A percentile compares a stretch with the other conserved stretches of the same genome.
phyloP scores from a whole-genome alignment of 2,888 invertebrate genomes.

The Drosophila quasianomalipes region DNA sequence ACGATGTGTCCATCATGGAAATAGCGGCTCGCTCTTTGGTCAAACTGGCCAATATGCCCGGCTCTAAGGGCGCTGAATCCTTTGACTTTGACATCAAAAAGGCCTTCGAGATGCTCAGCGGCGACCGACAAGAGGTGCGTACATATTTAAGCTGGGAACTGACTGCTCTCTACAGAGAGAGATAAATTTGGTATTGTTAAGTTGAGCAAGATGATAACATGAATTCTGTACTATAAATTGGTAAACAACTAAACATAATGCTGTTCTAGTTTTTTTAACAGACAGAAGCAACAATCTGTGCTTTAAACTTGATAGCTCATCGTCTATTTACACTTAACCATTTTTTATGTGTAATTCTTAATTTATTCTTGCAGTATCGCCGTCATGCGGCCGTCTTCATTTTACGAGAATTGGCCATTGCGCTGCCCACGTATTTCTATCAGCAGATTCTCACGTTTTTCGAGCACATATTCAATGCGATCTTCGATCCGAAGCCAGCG shows the following conservation, averaged over 20 bases:
- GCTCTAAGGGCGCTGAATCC: slow-evolving; percentile 97
- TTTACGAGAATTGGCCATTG: slow-evolving; percentile 96
- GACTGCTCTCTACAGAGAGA: not conserved
- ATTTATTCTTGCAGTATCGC: slow-evolving; percentile 87
- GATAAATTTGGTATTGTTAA: not conserved
- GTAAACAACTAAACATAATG: not conserved
- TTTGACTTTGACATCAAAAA: slow-evolving; percentile 99
- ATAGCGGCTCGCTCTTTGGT: slow-evolving; percentile 98
- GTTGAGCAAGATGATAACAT: not conserved
- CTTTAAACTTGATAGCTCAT: not conserved
- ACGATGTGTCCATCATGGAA: slow-evolving; percentile 97
- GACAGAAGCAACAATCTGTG: not conserved
- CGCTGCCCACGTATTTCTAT: slow-evolving; percentile 98
- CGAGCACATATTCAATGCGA: slow-evolving; percentile 95
- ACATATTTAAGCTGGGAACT: not conserved
- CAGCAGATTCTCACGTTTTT: slow-evolving; percentile 97
- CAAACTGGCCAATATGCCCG: slow-evolving; percentile 94
- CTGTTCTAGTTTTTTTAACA: not conserved
- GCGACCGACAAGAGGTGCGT: slow-evolving; percentile 92
- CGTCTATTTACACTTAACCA: not conserved
- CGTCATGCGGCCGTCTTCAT: slow-evolving; percentile 97
- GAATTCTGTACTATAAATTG: not conserved
- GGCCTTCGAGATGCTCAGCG: slow-evolving; percentile 97
- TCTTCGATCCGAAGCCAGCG: slow-evolving; percentile 95
- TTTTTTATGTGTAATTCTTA: not conserved